These are phyloP conservation scores for Helicoverpa armigera DNA, from an alignment of 1,140 invertebrate species.

Conservation along the genomic window DNA sequence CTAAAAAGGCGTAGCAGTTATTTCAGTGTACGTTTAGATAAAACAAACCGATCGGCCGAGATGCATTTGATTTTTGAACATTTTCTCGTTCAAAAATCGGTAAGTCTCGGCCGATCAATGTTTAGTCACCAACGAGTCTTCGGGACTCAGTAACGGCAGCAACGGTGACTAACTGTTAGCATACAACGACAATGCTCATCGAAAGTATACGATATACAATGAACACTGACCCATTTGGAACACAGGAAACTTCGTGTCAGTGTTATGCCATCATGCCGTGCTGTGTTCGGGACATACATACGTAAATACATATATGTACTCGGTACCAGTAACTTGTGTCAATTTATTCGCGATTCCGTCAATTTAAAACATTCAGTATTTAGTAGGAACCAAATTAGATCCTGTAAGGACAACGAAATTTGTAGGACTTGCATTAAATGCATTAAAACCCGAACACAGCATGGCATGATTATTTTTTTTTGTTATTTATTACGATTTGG, in stretches of 20 bases:
- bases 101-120: conserved; percentile 8
- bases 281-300: not conserved
- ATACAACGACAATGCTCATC: conserved; percentile 64
- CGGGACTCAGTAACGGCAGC: not conserved
- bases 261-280: conserved; percentile 4
- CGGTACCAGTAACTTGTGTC: conserved; percentile 9
- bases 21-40: conserved; percentile 31
- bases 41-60: not conserved
- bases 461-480: not conserved
- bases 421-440: conserved; percentile 7
- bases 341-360: conserved; percentile 22
- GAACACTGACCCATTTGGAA: not conserved
- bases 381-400: conserved; percentile 1
- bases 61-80: conserved; percentile 3
- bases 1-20: not conserved
- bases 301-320: not conserved
- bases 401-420: conserved; percentile 19
- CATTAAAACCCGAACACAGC: not conserved
- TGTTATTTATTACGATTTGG: conserved; percentile 21
- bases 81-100: not conserved
- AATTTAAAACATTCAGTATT: conserved; percentile 24
- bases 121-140: conserved; percentile 1
- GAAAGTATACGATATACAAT: conserved; percentile 61
- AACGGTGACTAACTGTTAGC: conserved; percentile 11
- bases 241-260: not conserved